Percentiles rank a stretch among this genome's conserved stretches.
phyloP scores from a whole-genome alignment of 1,140 invertebrate genomes.

The Solenopsis invicta region DNA sequence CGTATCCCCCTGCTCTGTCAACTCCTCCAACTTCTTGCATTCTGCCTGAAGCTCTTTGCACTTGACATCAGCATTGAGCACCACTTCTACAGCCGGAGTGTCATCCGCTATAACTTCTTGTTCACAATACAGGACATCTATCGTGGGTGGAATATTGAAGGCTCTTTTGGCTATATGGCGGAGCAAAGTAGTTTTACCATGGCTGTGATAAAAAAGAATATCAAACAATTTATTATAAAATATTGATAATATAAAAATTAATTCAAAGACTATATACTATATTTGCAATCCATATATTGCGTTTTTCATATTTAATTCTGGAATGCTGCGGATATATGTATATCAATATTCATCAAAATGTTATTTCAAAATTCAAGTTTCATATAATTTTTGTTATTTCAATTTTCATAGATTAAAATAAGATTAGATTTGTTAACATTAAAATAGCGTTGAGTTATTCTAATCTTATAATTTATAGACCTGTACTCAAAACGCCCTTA shows the following conservation, averaged over 20 bases:
- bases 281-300: too few relatives aligned
- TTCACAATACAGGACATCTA: constrained; percentile 99
- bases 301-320: too few relatives aligned
- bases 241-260: constrained; percentile 8
- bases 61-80: constrained; percentile 97
- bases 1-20: constrained; percentile 90
- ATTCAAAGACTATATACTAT: not conserved
- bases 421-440: too few relatives aligned
- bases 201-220: constrained; percentile 86
- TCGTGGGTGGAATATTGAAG: constrained; percentile 97
- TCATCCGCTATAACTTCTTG: constrained; percentile 99
- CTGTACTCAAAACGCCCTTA: too few relatives aligned
- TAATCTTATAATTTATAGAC: too few relatives aligned
- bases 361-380: too few relatives aligned
- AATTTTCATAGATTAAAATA: too few relatives aligned
- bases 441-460: too few relatives aligned
- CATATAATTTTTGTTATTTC: too few relatives aligned
- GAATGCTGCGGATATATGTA: too few relatives aligned
- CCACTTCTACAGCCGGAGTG: constrained; percentile 96
- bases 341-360: too few relatives aligned
- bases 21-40: constrained; percentile 93
- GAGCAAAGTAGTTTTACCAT: constrained; percentile 99
- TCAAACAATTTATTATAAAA: constrained; percentile 27
- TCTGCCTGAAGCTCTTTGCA: constrained; percentile 94
- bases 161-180: constrained; percentile 96